Base-by-base conservation (phyloP, 1,140 invertebrate genomes). In the Sogatella furcifera region DNA sequence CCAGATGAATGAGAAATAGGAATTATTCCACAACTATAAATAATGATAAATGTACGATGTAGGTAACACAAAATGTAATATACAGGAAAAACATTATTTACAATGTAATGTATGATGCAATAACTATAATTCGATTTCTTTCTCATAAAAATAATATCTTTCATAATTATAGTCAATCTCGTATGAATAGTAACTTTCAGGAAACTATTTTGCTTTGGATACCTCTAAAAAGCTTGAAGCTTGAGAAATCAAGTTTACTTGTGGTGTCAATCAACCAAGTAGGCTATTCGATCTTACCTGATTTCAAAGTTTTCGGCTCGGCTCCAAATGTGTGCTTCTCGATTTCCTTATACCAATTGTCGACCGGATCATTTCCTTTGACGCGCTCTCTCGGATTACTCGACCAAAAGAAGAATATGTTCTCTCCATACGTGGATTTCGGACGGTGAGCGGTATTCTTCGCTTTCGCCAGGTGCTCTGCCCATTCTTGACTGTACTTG, bases 401-500 rank as follows among this genome's bases (percentile, higher is more conserved):
- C 52, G 84, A 84, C 80, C 84, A 87, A 67, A 82, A 78, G 60
- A 80, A 84, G 67, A 84, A 91, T 59, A 91, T 82, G 71, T 91
- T 92, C 70, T 92, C 89, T 1, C 89, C 88, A 70, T 90, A 90
- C 22, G 83, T 80, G 61, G 78, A 81, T 65, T 86, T 82, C 24
- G 81, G 79, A 28, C 89, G 83, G 70, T 94, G 92, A 63, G 87
- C 78, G 64, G 92, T 77, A 52, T 73, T 75, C 46, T 85, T 83
- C 61, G 74, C 82, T 24, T 78, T 76, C 1, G 84, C 84, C 42
- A 92, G 69, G 54, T 81, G 75, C 61, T 86, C 84, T 0, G 89
- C 90, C 89, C 89, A 92, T 69, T 88, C 84, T 74, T 90, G 84
- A 66, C 87, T 80, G 65, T 83, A 82, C 69, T 83, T 83, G 67